Conservation (phyloP, 2,113 vertebrate species). For the Chaetorhynchus papuensis region DNA sequence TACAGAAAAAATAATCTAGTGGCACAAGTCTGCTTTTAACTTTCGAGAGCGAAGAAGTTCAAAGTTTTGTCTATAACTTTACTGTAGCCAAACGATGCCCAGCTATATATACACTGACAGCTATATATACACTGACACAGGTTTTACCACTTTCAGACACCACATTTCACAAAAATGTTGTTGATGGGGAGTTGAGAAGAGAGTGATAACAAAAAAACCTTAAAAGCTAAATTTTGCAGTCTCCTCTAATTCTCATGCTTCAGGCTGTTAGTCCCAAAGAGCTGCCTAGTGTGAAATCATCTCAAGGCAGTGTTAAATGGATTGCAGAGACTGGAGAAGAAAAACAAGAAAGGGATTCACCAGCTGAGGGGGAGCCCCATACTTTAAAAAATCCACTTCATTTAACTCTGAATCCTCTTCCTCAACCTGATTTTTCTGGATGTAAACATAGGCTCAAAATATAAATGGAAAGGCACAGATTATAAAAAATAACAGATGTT, state of each 20-base stretch:
- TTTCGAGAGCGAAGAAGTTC: not conserved
- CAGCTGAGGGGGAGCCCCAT: not conserved
- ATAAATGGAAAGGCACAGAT: not conserved
- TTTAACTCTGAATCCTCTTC: not conserved
- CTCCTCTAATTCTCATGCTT: not conserved
- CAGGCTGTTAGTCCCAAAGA: not conserved
- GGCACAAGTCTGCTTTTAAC: not conserved
- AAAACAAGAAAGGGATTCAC: not conserved
- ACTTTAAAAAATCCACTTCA: not conserved
- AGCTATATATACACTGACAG: not conserved
- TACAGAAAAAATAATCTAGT: not conserved
- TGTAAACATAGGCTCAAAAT: not conserved
- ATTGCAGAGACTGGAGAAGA: not conserved
- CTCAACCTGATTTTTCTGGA: not conserved
- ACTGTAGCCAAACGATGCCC: not conserved
- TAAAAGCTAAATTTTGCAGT: slow-evolving; percentile 18
- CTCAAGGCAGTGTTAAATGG: not conserved
- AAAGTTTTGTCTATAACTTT: not conserved
- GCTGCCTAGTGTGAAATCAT: not conserved
- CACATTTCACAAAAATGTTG: not conserved
- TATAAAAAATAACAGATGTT: not conserved
- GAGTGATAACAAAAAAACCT: not conserved
- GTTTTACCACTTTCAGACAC: not conserved
- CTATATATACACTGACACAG: not conserved
- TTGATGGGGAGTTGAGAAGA: not conserved